Conservation (phyloP, 2,113 vertebrate species). For the Oryzias melastigma region DNA sequence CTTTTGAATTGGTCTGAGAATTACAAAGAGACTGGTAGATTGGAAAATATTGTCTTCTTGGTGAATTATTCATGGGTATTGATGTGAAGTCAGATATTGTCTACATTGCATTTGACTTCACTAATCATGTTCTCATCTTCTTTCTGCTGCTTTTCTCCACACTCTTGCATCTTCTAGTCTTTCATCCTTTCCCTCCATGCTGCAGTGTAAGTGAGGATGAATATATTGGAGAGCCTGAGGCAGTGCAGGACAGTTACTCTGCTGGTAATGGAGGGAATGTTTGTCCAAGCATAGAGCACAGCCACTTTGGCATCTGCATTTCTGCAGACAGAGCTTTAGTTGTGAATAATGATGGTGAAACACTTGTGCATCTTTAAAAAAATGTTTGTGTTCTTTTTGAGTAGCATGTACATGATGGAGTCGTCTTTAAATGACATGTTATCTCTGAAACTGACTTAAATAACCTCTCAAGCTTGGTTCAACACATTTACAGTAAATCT, state of each 20-base stretch:
- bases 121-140: constrained; percentile 20
- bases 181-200: constrained; percentile 8
- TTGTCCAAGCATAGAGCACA: constrained; percentile 49
- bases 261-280: constrained; percentile 60
- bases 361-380: constrained; percentile 6
- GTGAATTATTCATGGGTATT: constrained; percentile 43
- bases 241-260: constrained; percentile 47
- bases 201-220: constrained; percentile 45
- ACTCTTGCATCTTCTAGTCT: constrained; percentile 4
- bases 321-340: constrained; percentile 55
- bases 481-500: no score
- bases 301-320: constrained; percentile 46
- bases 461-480: no score
- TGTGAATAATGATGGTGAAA: constrained; percentile 39
- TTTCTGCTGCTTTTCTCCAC: constrained; percentile 6
- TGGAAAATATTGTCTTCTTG: constrained; percentile 13
- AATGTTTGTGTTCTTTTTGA: constrained; percentile 1
- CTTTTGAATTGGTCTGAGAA: not conserved
- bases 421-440: not conserved
- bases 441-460: no score
- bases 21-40: constrained; percentile 6
- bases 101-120: constrained; percentile 12
- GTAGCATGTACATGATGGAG: not conserved
- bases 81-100: constrained; percentile 26
- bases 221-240: constrained; percentile 46